phyloP scores from a whole-genome alignment of 2,888 invertebrate species.

The Drosophila leonis region DNA sequence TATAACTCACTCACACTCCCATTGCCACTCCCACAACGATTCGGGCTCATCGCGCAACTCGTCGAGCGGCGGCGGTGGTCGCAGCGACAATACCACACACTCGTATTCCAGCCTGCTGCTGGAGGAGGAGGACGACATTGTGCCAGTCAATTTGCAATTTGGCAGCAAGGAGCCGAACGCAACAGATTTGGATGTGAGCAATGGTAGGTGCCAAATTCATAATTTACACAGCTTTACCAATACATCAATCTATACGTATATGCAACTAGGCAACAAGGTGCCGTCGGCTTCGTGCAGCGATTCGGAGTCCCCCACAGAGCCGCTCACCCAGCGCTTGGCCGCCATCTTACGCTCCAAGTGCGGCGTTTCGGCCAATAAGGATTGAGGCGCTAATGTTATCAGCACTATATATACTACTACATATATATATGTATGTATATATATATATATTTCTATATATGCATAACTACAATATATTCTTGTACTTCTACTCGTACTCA shows the following conservation, averaged over 20 bases:
- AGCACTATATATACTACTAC: constrained; percentile 23
- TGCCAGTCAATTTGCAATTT: constrained; percentile 80
- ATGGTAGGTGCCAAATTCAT: constrained; percentile 71
- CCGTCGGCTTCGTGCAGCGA: constrained; percentile 85
- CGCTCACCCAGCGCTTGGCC: constrained; percentile 84
- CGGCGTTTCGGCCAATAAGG: constrained; percentile 75
- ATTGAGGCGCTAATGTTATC: constrained; percentile 37
- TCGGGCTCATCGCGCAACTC: constrained; percentile 83
- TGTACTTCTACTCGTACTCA: constrained; percentile 66
- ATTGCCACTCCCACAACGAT: constrained; percentile 67
- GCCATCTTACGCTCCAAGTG: constrained; percentile 85
- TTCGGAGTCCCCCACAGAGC: constrained; percentile 85
- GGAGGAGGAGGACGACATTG: constrained; percentile 85
- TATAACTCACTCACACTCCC: constrained; percentile 56
- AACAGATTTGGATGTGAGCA: constrained; percentile 84
- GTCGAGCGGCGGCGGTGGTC: constrained; percentile 80
- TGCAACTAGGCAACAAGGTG: constrained; percentile 83
- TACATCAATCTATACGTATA: neutral
- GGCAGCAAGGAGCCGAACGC: constrained; percentile 70
- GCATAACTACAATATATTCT: constrained; percentile 62
- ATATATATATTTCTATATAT: neutral
- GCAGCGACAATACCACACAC: constrained; percentile 85
- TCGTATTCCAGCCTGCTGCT: constrained; percentile 85
- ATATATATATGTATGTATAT: constrained; percentile 25
- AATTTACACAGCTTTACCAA: neutral